phyloP scores from a whole-genome alignment of 1,140 invertebrate species.

The Geopemphigus sp. region DNA sequence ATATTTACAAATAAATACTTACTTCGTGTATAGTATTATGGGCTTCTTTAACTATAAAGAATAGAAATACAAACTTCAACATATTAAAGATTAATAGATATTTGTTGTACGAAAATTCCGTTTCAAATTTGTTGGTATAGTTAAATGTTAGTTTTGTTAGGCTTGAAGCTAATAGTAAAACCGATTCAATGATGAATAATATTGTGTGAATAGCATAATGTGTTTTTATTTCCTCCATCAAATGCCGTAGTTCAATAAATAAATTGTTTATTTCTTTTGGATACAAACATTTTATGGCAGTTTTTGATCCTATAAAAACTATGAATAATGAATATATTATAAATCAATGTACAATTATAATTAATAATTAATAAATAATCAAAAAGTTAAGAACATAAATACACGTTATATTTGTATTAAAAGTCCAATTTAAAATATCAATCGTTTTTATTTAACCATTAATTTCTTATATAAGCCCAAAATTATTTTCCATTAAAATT shows the following conservation, averaged over 20 bases:
- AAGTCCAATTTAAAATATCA: too few species aligned
- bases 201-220: background rate
- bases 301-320: background rate
- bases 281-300: background rate
- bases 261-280: background rate
- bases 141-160: background rate
- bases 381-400: too few species aligned
- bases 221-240: background rate
- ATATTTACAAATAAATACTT: background rate
- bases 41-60: background rate
- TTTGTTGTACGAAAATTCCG: background rate
- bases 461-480: too few species aligned
- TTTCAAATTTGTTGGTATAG: background rate
- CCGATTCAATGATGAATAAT: background rate
- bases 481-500: too few species aligned
- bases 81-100: background rate
- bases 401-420: too few species aligned
- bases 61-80: background rate
- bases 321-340: background rate
- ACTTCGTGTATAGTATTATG: constrained; percentile 9
- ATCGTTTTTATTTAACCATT: too few species aligned
- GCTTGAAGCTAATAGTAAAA: background rate
- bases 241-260: background rate
- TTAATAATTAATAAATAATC: too few species aligned
- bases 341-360: too few species aligned